Evolutionary conservation across 2,797 vertebrate species (phyloP).

Genomic region (Xenops minutus): DNA sequence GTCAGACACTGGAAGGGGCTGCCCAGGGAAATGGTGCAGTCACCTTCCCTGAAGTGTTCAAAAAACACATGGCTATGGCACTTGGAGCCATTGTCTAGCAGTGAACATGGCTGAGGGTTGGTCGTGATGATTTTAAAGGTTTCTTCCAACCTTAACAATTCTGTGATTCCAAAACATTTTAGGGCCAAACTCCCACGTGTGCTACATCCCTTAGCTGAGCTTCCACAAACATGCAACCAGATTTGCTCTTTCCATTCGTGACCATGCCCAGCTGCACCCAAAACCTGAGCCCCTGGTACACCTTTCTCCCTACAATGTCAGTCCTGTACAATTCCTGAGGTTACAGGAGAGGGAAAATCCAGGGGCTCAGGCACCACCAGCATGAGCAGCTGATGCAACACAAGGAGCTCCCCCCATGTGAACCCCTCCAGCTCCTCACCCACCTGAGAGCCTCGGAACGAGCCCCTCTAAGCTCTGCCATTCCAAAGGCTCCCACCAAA

Average conservation of each 20-base stretch:
- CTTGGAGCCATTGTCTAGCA: accelerated
- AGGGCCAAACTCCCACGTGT: background rate
- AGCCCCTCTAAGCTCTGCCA: background rate
- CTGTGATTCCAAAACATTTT: background rate
- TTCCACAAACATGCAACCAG: background rate
- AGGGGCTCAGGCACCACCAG: background rate
- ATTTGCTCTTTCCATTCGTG: background rate
- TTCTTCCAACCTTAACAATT: background rate
- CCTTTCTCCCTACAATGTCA: accelerated
- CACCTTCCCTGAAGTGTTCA: no score
- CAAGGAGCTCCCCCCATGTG: accelerated
- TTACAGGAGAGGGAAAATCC: accelerated
- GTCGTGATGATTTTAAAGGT: background rate
- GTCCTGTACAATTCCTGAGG: background rate
- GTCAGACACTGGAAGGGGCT: background rate
- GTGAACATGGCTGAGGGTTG: background rate
- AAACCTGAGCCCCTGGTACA: background rate
- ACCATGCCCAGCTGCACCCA: background rate
- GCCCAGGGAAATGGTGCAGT: background rate
- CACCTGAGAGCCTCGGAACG: background rate
- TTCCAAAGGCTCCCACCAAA: background rate
- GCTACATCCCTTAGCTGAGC: background rate
- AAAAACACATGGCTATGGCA: background rate
- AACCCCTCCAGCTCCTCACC: background rate
- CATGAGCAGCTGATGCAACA: background rate